phyloP scores from a whole-genome alignment of 2,888 invertebrate species.

The Noctua pronuba region DNA sequence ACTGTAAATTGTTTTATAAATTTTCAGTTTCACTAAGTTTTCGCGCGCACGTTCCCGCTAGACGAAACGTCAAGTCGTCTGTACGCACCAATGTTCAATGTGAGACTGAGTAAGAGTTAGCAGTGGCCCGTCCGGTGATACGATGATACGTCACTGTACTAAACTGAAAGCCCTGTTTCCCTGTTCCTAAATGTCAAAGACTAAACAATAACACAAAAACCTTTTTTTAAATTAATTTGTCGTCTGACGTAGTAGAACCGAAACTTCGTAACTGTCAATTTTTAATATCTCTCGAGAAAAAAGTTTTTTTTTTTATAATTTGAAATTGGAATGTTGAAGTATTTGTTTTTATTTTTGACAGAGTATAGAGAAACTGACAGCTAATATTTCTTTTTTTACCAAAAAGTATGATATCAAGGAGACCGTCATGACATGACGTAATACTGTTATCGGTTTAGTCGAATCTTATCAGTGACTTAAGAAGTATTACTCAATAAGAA shows the following conservation, averaged over 20 bases:
- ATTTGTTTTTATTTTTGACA: background rate
- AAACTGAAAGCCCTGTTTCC: constrained; percentile 31
- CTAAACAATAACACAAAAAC: background rate
- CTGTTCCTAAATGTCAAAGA: constrained; percentile 3
- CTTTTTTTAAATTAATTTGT: background rate
- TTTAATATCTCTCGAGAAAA: background rate
- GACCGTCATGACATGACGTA: constrained; percentile 6
- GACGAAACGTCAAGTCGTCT: constrained; percentile 65
- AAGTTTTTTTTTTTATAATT: background rate
- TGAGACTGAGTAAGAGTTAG: constrained; percentile 66
- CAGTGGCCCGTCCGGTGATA: constrained; percentile 47
- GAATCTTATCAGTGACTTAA: constrained; percentile 55
- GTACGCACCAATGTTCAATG: constrained; percentile 67
- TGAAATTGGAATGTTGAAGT: background rate
- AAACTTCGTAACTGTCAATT: background rate
- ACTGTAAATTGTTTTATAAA: constrained; percentile 15
- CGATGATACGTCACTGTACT: constrained; percentile 50
- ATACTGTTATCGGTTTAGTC: constrained; percentile 31
- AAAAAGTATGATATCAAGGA: background rate
- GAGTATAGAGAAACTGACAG: background rate
- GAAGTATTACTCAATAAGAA: constrained; percentile 42
- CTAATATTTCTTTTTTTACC: background rate
- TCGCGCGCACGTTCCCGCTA: constrained; percentile 55
- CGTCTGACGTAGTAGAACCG: background rate
- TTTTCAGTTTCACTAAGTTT: constrained; percentile 61